Evolutionary conservation across 2,888 invertebrate genomes (phyloP), one percentile per base, ranked within the genome.

Genomic region (Oligia latruncula): DNA sequence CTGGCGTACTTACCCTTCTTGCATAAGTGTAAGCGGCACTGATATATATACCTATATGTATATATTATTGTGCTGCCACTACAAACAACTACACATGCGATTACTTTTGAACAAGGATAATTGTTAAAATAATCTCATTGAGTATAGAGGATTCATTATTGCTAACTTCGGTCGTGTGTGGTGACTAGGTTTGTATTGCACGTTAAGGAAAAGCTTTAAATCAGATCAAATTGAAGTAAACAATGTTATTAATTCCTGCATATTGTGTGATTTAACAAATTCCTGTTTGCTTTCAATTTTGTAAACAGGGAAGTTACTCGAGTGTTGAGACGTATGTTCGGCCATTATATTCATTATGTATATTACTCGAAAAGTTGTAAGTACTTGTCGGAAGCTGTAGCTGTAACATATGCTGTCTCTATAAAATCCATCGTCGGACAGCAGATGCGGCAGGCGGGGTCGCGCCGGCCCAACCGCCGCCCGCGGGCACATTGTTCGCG

Each of bases 401-500:
- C 65, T 65, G 90, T 90, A 90, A 93, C 93, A 93, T 93, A 92
- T 94, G 95, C 91, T 89, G 91, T 90, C 89, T 91, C 92, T 93
- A 93, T 95, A 92, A 94, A 94, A 95, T 93, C 91, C 92, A 94
- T 93, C 92, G 91, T 93, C 92, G 93, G 90, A 89, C 91, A 94
- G 94, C 95, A 95, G 95, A 95, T 95, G 95, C 92, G 93, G 90
- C 93, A 91, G 93, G 92, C 93, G 92, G 93, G 91, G 91, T 91
- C 92, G 91, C 88, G 89, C 84, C 91, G 90, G 78, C 90, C 90
- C 90, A 88, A 89, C 90, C 88, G 91, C 90, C 89, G 93, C 93
- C 92, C 93, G 93, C 92, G 91, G 93, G 91, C 93, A 94, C 95
- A 95, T 96, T 96, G 95, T 95, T 95, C 94, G 93, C 93, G 90